These are phyloP conservation scores for Drosophila pectinifera DNA, from an alignment of 1,140 invertebrate genomes.

Conservation along the genomic window DNA sequence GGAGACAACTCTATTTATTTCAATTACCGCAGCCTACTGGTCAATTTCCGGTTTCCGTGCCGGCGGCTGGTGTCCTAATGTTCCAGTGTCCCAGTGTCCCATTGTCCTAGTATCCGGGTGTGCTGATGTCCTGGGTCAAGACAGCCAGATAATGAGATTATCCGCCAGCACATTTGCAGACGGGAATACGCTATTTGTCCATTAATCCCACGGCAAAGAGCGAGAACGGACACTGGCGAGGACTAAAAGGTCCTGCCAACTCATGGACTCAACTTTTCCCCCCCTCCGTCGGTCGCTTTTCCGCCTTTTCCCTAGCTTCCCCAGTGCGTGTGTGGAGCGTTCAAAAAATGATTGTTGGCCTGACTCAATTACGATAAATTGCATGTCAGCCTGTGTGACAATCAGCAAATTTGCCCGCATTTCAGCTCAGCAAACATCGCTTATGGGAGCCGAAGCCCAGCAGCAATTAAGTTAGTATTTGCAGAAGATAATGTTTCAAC, in stretches of 20 bases:
- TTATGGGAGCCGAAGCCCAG: constrained; percentile 27
- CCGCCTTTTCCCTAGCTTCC: not conserved
- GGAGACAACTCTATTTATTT: constrained; percentile 45
- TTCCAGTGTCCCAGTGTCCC: constrained; percentile 1
- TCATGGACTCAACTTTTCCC: constrained; percentile 12
- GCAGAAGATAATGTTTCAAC: constrained; percentile 49
- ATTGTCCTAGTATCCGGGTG: not conserved
- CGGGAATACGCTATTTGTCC: constrained; percentile 50
- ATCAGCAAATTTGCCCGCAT: constrained; percentile 52
- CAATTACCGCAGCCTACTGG: constrained; percentile 42
- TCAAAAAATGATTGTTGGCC: constrained; percentile 51
- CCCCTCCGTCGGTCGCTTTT: not conserved
- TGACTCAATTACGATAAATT: constrained; percentile 55
- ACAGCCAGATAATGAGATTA: constrained; percentile 51
- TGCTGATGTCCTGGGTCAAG: constrained; percentile 21
- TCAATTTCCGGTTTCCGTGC: constrained; percentile 41
- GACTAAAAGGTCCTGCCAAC: constrained; percentile 44
- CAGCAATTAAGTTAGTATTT: constrained; percentile 54
- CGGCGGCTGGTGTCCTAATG: constrained; percentile 9
- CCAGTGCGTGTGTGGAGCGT: constrained; percentile 39
- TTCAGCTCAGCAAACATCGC: constrained; percentile 44
- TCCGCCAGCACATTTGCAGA: constrained; percentile 48
- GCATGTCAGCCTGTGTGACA: constrained; percentile 48
- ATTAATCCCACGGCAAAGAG: constrained; percentile 44
- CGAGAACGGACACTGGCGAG: constrained; percentile 23